phyloP scores from a whole-genome alignment of 2,888 invertebrate species.

The Sclerodermus sp. region DNA sequence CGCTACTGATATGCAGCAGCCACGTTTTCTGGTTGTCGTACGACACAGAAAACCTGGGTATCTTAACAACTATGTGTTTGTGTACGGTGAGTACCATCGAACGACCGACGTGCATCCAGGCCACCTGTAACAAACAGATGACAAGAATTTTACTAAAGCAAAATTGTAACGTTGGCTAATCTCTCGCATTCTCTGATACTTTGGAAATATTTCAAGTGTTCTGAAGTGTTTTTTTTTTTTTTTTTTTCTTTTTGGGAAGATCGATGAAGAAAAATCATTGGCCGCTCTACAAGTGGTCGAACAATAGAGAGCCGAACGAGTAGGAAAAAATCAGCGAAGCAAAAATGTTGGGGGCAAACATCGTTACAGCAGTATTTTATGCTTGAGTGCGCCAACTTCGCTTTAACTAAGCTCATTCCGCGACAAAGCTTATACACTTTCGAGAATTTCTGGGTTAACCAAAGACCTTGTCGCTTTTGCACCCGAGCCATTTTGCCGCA shows the following conservation, averaged over 20 bases:
- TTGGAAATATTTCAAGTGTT: no score
- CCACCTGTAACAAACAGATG: conserved; percentile 67
- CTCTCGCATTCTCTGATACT: no score
- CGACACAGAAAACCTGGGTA: conserved; percentile 88
- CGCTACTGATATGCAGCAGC: conserved; percentile 87
- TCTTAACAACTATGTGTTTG: conserved; percentile 85
- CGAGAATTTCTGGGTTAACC: conserved; percentile 38
- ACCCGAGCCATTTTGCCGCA: no score
- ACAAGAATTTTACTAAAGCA: no score
- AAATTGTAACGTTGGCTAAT: no score
- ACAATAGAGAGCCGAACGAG: neutral
- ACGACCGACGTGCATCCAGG: conserved; percentile 92
- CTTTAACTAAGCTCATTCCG: conserved; percentile 44
- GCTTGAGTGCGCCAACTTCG: conserved; percentile 33
- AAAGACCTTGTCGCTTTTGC: neutral
- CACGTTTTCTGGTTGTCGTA: conserved; percentile 92
- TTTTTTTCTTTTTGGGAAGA: no score
- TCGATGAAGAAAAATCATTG: conserved; percentile 10
- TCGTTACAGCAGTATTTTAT: conserved; percentile 44
- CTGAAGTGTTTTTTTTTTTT: no score
- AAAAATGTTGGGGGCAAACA: conserved; percentile 29
- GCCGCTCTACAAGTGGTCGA: conserved; percentile 18
- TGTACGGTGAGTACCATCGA: conserved; percentile 93
- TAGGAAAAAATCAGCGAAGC: conserved; percentile 6
- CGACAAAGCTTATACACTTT: conserved; percentile 45